phyloP scores from a whole-genome alignment of 2,113 vertebrate species.

The Cheirogaleus medius region DNA sequence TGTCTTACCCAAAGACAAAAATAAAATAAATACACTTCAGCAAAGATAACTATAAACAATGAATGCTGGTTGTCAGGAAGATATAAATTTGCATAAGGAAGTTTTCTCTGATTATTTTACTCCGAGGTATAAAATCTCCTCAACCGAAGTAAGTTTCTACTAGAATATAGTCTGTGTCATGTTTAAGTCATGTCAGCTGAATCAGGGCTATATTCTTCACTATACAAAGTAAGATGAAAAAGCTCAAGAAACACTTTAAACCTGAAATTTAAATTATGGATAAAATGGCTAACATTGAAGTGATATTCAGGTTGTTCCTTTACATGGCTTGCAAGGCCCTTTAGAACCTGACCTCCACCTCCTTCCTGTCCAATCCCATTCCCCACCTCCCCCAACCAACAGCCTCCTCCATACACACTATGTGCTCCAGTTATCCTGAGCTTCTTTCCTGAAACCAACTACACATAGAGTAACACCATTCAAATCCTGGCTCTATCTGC shows the following conservation, averaged over 20 bases:
- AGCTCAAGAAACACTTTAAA: not conserved
- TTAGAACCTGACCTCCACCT: not conserved
- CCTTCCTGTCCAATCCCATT: not conserved
- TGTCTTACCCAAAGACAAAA: constrained; percentile 1
- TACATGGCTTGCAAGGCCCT: not conserved
- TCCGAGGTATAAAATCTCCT: not conserved
- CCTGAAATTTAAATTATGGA: not conserved
- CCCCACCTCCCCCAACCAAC: not conserved
- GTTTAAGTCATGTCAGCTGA: not conserved
- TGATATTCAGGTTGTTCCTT: not conserved
- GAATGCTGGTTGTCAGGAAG: not conserved
- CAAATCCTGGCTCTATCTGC: not conserved
- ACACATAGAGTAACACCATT: not conserved
- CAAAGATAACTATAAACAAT: not conserved
- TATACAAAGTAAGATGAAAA: not conserved
- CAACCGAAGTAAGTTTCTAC: not conserved
- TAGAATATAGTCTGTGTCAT: not conserved
- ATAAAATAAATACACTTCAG: constrained; percentile 11
- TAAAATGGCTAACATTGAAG: not conserved
- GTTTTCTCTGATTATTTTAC: not conserved
- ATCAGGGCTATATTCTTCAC: not conserved
- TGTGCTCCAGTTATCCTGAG: not conserved
- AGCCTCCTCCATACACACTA: not conserved
- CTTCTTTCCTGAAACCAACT: not conserved
- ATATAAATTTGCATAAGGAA: not conserved